Evolutionary conservation across 2,113 vertebrate genomes (phyloP).

Genomic region (Gallinago undulata): DNA sequence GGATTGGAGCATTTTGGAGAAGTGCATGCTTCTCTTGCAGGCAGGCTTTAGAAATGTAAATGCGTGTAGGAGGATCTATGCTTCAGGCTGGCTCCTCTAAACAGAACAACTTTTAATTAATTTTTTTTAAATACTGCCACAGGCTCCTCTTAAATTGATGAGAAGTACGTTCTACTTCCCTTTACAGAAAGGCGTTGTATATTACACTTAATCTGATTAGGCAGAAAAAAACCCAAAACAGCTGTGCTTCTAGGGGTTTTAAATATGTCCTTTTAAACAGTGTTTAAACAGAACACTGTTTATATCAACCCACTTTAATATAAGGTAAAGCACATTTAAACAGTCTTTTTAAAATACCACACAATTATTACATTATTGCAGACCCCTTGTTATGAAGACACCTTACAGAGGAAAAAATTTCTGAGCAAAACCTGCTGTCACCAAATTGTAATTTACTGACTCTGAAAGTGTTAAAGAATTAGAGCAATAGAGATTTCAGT

Average conservation of each 20-base stretch:
- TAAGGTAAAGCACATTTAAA: slow-evolving; percentile 53
- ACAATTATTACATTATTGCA: slow-evolving; percentile 43
- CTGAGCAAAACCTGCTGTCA: slow-evolving; percentile 7
- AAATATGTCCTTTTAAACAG: slow-evolving; percentile 64
- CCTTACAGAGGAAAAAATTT: slow-evolving; percentile 30
- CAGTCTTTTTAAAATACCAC: slow-evolving; percentile 61
- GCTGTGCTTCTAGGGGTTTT: slow-evolving; percentile 46
- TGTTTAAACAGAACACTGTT: slow-evolving; percentile 46
- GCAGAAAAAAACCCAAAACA: slow-evolving; percentile 3
- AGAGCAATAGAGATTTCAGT: slow-evolving; percentile 33
- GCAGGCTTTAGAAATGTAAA: slow-evolving; percentile 61
- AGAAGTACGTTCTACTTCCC: slow-evolving; percentile 53
- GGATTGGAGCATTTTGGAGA: background rate
- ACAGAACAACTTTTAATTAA: slow-evolving; percentile 71
- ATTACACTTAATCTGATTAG: slow-evolving; percentile 69
- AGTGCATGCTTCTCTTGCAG: background rate
- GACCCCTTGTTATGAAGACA: slow-evolving; percentile 5
- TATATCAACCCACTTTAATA: slow-evolving; percentile 60
- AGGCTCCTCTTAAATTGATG: slow-evolving; percentile 64
- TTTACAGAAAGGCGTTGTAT: slow-evolving; percentile 48
- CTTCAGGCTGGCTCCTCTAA: slow-evolving; percentile 60
- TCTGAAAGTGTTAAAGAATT: slow-evolving; percentile 67
- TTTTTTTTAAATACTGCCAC: slow-evolving; percentile 34
- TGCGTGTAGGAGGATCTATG: slow-evolving; percentile 11
- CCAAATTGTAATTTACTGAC: slow-evolving; percentile 51